Conservation (phyloP, 2,113 vertebrate genomes). For the Clarias macrocephalus region DNA sequence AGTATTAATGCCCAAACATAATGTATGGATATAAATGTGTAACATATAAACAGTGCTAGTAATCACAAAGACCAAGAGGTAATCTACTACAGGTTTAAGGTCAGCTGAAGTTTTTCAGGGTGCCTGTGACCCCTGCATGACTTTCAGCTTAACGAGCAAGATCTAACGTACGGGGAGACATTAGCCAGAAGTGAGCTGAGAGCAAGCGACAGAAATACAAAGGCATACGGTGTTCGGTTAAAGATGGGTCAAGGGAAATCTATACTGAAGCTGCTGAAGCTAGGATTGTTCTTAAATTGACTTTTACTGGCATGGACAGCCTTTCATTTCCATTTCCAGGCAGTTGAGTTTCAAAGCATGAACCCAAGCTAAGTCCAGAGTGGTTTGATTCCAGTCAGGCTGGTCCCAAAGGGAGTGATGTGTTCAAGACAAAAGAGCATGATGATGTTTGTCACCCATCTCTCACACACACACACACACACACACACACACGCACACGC, state of each 20-base stretch:
- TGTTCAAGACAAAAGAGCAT: conserved; percentile 36
- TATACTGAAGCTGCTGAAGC: conserved; percentile 25
- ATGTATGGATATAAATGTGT: neutral
- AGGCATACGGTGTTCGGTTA: neutral
- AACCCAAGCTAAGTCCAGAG: conserved; percentile 21
- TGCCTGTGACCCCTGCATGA: conserved; percentile 27
- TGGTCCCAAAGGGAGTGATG: conserved; percentile 43
- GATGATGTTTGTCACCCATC: conserved; percentile 13
- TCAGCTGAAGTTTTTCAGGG: conserved; percentile 12
- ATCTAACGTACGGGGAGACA: conserved; percentile 16
- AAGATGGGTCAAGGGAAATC: conserved; percentile 7
- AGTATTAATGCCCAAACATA: neutral
- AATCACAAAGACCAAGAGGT: neutral
- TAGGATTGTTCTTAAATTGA: conserved; percentile 27
- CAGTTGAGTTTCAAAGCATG: conserved; percentile 2
- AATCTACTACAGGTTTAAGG: neutral
- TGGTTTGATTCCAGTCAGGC: conserved; percentile 50
- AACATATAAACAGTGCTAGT: neutral
- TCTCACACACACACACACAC: neutral
- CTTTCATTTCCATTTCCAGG: conserved; percentile 33
- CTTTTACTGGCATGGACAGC: conserved; percentile 30
- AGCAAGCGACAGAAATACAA: conserved; percentile 8
- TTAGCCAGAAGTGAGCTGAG: conserved; percentile 32
- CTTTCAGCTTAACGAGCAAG: conserved; percentile 23
- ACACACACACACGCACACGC: neutral